Evolutionary conservation across 2,113 vertebrate genomes (phyloP).

Genomic region (Scophthalmus maximus): DNA sequence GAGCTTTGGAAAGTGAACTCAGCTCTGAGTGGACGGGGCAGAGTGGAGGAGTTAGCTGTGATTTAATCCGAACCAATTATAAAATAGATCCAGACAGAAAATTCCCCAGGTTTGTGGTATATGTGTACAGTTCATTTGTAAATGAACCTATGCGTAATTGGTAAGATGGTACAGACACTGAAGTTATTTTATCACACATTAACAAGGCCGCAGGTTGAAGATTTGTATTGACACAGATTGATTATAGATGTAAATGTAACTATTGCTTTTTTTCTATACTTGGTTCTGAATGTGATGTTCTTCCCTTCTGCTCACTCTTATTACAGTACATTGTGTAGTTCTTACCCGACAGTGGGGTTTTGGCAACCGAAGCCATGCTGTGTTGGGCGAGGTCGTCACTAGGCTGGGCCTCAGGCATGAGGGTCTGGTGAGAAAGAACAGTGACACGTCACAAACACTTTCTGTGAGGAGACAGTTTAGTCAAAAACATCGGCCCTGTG

Average conservation of each 20-base stretch:
- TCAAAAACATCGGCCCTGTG: conserved; percentile 21
- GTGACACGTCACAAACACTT: conserved; percentile 6
- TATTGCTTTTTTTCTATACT: background rate
- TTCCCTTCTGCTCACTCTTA: background rate
- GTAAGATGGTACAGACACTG: too few species aligned
- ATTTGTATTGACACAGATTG: too few species aligned
- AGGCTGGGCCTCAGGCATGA: conserved; percentile 66
- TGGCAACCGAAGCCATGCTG: conserved; percentile 76
- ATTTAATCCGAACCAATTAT: conserved; percentile 57
- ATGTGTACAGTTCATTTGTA: too few species aligned
- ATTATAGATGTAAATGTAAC: too few species aligned
- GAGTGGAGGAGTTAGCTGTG: background rate
- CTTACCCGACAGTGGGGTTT: conserved; percentile 76
- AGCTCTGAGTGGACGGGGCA: background rate
- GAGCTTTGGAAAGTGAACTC: background rate
- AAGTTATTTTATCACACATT: too few species aligned
- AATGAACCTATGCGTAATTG: too few species aligned
- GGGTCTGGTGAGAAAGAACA: conserved; percentile 61
- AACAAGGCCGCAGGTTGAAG: too few species aligned
- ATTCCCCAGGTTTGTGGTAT: too few species aligned
- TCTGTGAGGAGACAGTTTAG: background rate
- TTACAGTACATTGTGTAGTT: background rate
- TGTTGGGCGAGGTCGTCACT: conserved; percentile 61
- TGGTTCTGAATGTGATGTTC: background rate
- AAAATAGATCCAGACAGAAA: too few species aligned